A percentile compares a stretch with the other conserved stretches of the same genome.
Conservation (phyloP, 2,888 invertebrate species). For the Drosophila greeni region DNA sequence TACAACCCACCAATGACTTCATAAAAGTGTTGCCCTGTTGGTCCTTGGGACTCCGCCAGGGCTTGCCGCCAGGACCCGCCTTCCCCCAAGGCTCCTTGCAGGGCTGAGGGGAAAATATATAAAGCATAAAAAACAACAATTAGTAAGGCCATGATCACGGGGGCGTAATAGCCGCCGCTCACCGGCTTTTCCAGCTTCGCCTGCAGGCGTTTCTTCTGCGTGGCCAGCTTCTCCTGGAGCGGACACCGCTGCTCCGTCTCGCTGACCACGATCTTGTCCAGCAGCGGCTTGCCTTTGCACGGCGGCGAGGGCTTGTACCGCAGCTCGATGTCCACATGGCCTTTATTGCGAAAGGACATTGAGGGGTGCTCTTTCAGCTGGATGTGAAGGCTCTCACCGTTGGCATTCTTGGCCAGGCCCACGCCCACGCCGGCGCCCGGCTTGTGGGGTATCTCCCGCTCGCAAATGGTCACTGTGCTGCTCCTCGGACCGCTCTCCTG, state of each 20-base stretch:
- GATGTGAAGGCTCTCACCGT: slow-evolving; percentile 76
- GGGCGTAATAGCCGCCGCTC: slow-evolving; percentile 55
- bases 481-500: slow-evolving; percentile 68
- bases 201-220: slow-evolving; percentile 63
- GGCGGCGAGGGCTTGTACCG: slow-evolving; percentile 82
- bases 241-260: slow-evolving; percentile 72
- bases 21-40: slow-evolving; percentile 86
- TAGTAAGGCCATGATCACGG: slow-evolving; percentile 46
- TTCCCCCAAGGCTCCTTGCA: slow-evolving; percentile 76
- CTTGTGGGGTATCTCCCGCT: slow-evolving; percentile 66
- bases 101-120: slow-evolving; percentile 49
- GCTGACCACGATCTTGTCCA: slow-evolving; percentile 81
- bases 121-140: slow-evolving; percentile 7
- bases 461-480: slow-evolving; percentile 72
- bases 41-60: slow-evolving; percentile 86
- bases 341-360: slow-evolving; percentile 82
- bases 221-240: slow-evolving; percentile 46
- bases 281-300: slow-evolving; percentile 79
- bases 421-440: slow-evolving; percentile 51
- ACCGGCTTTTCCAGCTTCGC: slow-evolving; percentile 75
- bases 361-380: slow-evolving; percentile 82
- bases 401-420: slow-evolving; percentile 63
- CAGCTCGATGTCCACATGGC: slow-evolving; percentile 84
- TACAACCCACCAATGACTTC: slow-evolving; percentile 85
- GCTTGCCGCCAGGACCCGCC: slow-evolving; percentile 82